Base-by-base conservation (phyloP, 2,797 vertebrate species). In the Premnoplex brunnescens region DNA sequence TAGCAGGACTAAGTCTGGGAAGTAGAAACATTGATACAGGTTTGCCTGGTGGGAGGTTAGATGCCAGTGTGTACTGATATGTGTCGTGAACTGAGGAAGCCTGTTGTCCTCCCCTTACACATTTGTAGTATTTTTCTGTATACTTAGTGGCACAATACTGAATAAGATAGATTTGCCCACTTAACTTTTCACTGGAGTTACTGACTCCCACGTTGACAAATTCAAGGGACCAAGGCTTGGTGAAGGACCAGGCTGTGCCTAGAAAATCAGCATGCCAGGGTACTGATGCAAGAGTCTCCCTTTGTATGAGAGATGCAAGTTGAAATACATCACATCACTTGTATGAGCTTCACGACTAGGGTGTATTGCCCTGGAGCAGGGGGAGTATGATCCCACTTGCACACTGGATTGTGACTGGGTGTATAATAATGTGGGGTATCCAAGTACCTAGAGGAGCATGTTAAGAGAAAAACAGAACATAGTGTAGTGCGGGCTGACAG, bases 261-360 rank as follows among this genome's bases (percentile, higher is more conserved):
- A 27, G 71, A 88, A 64, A 52, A 34, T 44, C 21, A 34, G 10
- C 20, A 21, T 7, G 2, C 32, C 55, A 37, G n/a, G 58, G 17
- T 32, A 49, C 21, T 63, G 60, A 46, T 66, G 37, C n/a, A 72
- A 4, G 0, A 2, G 7, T n/a, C 30, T 32, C 34, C 37, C 43
- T 49, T 62, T 63, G 44, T 15, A 4, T 5, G 43, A 71, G 43
- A 82, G 32, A 64, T 46, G 30, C 17, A 56, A 19, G 39, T 19
- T 74, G 72, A 71, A 67, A 67, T 51, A 14, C 13, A 10, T 71
- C 28, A 14, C 13, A 10, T 71, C 28, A 16, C 48, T 63, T 0
- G 0, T 39, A 9, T 36, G 74, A 79, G 48, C 26, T 77, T 69
- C 19, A 6, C 1, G 0, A 20, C 11, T 34, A 9, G 52, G 24